Base-by-base conservation (phyloP, 2,113 vertebrate species). In the Merops nubicus region DNA sequence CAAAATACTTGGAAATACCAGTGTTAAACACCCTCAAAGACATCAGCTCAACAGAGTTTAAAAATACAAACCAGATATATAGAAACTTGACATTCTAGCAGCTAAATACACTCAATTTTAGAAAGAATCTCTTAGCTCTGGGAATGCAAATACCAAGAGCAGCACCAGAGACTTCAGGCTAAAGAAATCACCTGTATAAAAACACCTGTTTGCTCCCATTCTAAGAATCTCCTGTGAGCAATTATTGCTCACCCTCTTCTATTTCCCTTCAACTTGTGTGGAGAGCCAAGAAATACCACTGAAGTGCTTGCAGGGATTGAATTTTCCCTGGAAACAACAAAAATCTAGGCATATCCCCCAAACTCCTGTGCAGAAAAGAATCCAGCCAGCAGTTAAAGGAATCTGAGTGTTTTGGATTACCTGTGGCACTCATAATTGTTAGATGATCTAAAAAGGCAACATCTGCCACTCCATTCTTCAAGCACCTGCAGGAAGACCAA, bases 371-470 rank as follows among this genome's bases (percentile, higher is more conserved):
- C 15, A 83, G 43, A 21, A 92, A 89, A 74, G 17, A 65, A 16
- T 17, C 73, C 8, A 34, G 25, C 3, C 40, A 42, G 40, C 59
- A 21, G 43, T 36, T 69, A 81, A 92, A 94, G 36, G 40, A 73
- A 72, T 48, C 38, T 19, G 14, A 60, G 25, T 36, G 82, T 59
- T 74, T 40, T 76, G 60, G 18, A 63, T 97, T 97, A 99, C 99
- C 98, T 78, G 98, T 97, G 74, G 98, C 96, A 91, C n/a, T 98
- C 77, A 96, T 94, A 79, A 99, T 96, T 38, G 98, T 94, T 77
- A 98, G 97, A 89, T 99, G 98, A 96, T 99, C 99, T 95, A 99
- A 96, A 96, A 99, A 99, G 51, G 99, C 99, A 87, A 99, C 98
- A 90, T 99, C 99, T 70, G 98, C 98, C 48, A 93, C 92, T 38